Evolutionary conservation across 2,888 invertebrate species (phyloP).

Genomic region (Euzetes globulus): DNA sequence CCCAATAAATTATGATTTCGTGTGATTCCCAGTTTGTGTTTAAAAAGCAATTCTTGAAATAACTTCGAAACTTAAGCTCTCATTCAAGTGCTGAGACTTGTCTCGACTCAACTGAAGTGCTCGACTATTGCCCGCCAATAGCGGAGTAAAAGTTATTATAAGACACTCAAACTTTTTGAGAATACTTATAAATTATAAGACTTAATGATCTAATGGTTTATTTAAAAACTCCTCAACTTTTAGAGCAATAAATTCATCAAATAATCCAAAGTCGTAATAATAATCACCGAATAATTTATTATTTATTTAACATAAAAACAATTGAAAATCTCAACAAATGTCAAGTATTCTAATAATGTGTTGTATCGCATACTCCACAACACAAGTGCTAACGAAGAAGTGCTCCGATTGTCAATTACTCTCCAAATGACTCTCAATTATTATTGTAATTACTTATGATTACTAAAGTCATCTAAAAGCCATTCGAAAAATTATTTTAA

Average conservation of each 20-base stretch:
- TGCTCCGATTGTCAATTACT: neutral
- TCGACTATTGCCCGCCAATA: neutral
- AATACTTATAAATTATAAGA: neutral
- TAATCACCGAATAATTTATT: neutral
- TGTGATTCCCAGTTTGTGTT: no score
- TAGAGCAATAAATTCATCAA: neutral
- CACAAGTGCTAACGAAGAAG: neutral
- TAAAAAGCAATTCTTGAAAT: neutral
- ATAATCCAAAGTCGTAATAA: neutral
- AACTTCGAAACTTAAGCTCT: neutral
- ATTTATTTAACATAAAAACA: neutral
- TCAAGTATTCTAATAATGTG: neutral
- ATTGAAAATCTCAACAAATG: neutral
- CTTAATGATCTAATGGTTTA: neutral
- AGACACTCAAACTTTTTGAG: neutral
- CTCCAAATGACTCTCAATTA: neutral
- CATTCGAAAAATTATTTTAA: no score
- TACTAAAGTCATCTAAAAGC: neutral
- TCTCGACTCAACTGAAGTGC: neutral
- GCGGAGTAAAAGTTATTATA: neutral
- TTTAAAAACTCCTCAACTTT: neutral
- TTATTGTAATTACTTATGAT: neutral
- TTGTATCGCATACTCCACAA: neutral
- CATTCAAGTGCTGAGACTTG: conserved; percentile 2
- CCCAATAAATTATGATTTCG: no score